phyloP scores from a whole-genome alignment of 1,140 invertebrate species.

The Heliconius congener region DNA sequence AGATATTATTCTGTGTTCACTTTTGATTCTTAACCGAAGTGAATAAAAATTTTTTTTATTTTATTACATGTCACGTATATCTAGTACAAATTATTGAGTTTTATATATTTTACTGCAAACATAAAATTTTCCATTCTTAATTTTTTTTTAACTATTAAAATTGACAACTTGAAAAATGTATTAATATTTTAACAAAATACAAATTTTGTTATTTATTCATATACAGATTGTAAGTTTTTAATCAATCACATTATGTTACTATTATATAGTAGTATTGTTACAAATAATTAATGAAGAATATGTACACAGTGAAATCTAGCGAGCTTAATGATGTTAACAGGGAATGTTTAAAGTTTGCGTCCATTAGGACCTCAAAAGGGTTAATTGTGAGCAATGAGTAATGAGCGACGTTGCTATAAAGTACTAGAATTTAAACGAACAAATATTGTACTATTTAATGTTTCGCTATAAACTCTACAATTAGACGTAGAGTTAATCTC shows the following conservation, averaged over 20 bases:
- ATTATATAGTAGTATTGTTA: neutral
- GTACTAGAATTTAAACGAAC: neutral
- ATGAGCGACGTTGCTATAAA: constrained; percentile 3
- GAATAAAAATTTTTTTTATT: neutral
- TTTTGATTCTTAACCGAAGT: too few species aligned
- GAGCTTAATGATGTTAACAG: constrained; percentile 11
- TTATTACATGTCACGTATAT: neutral
- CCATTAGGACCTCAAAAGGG: constrained; percentile 13
- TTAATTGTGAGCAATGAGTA: constrained; percentile 6
- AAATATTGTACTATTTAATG: neutral
- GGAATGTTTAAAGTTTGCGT: constrained; percentile 14
- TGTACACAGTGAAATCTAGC: constrained; percentile 5
- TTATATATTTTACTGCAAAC: neutral
- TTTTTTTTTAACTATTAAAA: too few species aligned
- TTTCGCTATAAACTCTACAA: neutral
- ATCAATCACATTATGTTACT: neutral
- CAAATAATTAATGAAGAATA: constrained; percentile 7
- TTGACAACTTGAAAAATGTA: too few species aligned
- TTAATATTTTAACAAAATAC: too few species aligned
- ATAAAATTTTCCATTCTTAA: neutral
- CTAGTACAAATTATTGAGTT: neutral
- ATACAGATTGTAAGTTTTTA: neutral
- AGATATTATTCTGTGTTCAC: too few species aligned
- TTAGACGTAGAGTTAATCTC: too few species aligned
- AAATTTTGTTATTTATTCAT: neutral